These are phyloP conservation scores for Bombus affinis DNA, from an alignment of 1,140 invertebrate genomes.

Conservation along the genomic window DNA sequence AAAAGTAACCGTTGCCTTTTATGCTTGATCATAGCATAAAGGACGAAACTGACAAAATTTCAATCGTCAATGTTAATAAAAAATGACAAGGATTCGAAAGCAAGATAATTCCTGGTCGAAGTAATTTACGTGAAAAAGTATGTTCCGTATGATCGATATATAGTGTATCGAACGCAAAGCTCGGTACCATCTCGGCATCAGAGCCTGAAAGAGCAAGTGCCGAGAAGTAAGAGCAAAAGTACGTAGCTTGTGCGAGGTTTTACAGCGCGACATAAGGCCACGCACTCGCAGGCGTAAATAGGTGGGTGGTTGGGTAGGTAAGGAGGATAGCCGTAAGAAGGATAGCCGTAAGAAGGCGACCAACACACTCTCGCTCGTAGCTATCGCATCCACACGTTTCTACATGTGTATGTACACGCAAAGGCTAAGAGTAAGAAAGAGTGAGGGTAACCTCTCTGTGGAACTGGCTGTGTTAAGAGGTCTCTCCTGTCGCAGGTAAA, in stretches of 20 bases:
- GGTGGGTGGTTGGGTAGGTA: conserved; percentile 47
- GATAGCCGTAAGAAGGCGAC: conserved; percentile 21
- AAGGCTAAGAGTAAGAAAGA: conserved; percentile 6
- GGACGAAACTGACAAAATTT: no score
- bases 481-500: conserved; percentile 67
- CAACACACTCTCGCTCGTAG: neutral
- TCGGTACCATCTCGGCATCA: no score
- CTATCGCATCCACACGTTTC: no score
- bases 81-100: no score
- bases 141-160: no score
- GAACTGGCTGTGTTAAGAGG: conserved; percentile 56
- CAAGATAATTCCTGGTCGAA: no score
- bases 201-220: neutral
- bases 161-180: no score
- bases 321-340: conserved; percentile 12
- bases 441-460: conserved; percentile 38
- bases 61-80: no score
- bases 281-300: conserved; percentile 49
- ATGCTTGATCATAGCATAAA: no score
- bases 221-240: neutral
- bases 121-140: no score
- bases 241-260: neutral
- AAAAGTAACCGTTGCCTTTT: no score
- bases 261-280: conserved; percentile 33
- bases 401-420: neutral